Evolutionary conservation across 2,888 invertebrate species (phyloP).

Genomic region (Erynnis tages): DNA sequence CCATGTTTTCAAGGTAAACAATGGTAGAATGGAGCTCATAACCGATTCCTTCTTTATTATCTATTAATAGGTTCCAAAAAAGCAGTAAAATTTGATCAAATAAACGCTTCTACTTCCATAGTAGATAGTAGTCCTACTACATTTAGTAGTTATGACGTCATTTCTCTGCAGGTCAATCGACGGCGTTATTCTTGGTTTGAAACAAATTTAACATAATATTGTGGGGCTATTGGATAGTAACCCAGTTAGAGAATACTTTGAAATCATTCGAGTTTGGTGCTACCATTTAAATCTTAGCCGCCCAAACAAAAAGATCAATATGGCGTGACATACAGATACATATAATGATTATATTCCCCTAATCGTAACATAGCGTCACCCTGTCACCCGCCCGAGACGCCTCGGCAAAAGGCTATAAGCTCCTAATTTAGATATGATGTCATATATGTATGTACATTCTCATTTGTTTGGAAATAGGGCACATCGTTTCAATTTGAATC

Average conservation of each 20-base stretch:
- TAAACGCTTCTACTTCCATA: no score
- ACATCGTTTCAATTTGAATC: constrained; percentile 31
- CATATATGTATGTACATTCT: constrained; percentile 67
- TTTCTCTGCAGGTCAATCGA: no score
- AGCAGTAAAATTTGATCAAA: no score
- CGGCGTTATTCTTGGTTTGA: no score
- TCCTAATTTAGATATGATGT: constrained; percentile 79
- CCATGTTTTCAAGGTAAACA: no score
- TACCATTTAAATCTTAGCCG: constrained; percentile 4
- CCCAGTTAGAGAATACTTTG: not conserved
- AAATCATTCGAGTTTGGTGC: not conserved
- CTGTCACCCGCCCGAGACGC: constrained; percentile 76
- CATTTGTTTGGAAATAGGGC: constrained; percentile 42
- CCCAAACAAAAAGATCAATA: constrained; percentile 19
- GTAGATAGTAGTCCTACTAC: no score
- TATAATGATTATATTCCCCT: constrained; percentile 46
- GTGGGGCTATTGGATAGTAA: no score
- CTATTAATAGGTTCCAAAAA: no score
- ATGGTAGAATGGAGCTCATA: no score
- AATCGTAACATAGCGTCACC: constrained; percentile 78
- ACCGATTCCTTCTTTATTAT: no score
- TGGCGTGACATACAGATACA: constrained; percentile 17
- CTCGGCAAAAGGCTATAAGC: constrained; percentile 81
- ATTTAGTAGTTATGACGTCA: no score
- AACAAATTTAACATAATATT: no score